Evolutionary conservation across 2,888 invertebrate genomes (phyloP).

Genomic region (Meghimatium bilineatum): DNA sequence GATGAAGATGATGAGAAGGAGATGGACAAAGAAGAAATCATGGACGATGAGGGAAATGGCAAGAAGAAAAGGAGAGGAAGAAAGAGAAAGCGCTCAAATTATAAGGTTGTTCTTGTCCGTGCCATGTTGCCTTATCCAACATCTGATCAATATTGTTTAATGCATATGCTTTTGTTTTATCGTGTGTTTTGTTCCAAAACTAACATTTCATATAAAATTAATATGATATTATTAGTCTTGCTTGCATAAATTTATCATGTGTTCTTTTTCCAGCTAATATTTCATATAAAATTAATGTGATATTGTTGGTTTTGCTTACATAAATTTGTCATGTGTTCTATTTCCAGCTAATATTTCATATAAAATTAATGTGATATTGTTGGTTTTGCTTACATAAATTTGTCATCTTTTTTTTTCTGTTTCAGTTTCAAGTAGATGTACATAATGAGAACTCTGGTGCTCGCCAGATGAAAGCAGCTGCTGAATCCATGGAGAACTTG

Average conservation of each 20-base stretch:
- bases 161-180: neutral
- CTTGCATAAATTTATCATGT: too few relatives aligned
- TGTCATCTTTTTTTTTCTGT: neutral
- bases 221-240: too few relatives aligned
- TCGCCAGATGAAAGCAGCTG: slow-evolving; percentile 52
- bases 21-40: slow-evolving; percentile 50
- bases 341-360: neutral
- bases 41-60: slow-evolving; percentile 18
- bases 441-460: slow-evolving; percentile 60
- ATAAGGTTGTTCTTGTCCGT: slow-evolving; percentile 19
- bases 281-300: too few relatives aligned
- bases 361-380: neutral
- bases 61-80: slow-evolving; percentile 42
- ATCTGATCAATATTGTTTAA: too few relatives aligned
- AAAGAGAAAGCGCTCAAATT: slow-evolving; percentile 28
- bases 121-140: too few relatives aligned
- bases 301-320: too few relatives aligned
- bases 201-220: too few relatives aligned
- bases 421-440: slow-evolving; percentile 38
- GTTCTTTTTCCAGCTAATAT: too few relatives aligned
- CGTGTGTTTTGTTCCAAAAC: neutral
- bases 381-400: too few relatives aligned
- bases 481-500: slow-evolving; percentile 62
- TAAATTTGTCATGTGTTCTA: too few relatives aligned
- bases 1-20: slow-evolving; percentile 56